Base-by-base conservation (phyloP, 2,888 invertebrate species). In the Apodemia hepburni region DNA sequence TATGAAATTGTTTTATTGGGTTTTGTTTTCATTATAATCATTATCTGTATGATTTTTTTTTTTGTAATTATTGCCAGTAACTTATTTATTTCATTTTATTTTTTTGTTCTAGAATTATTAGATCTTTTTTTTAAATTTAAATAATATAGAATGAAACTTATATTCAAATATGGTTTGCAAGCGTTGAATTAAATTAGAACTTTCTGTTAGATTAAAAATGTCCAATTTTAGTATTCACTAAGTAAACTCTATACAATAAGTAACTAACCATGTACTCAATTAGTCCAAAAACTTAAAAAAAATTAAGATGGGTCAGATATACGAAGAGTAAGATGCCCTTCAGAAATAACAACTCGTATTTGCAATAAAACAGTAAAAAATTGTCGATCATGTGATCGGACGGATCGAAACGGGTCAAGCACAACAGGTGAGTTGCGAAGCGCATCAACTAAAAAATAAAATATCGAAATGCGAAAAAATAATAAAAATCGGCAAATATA, bases 381-480 rank as follows among this genome's bases (percentile, higher is more conserved):
- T 75, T 78, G 83, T 84, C 87, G 83, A 87, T 89, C 89, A 88
- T 84, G 83, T 87, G 87, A 85, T 85, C 86, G 79, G 84, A 81
- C 85, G 83, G 84, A 87, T 90, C 84, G 84, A 87, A 90, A 78
- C 84, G 87, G 90, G 90, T 90, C 90, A 90, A 89, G 89, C 89
- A 87, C 90, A 90, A 90, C 90, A 89, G 90, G 90, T 90, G 90
- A 88, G 84, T 80, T 83, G 83, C 82, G 84, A 81, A 80, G 84
- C 85, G 87, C 88, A 90, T 90, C 90, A 91, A 90, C 91, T 91
- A 90, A 90, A 91, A 91, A 91, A 91, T 90, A 91, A 91, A 91
- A 90, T 90, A 90, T 91, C 87, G 87, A 89, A 90, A 89, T 89
- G 89, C 82, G 88, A 87, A 88, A 90, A 89, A 91, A 90, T 91